phyloP scores from a whole-genome alignment of 2,888 invertebrate species.

The Caenorhabditis doughertyi region DNA sequence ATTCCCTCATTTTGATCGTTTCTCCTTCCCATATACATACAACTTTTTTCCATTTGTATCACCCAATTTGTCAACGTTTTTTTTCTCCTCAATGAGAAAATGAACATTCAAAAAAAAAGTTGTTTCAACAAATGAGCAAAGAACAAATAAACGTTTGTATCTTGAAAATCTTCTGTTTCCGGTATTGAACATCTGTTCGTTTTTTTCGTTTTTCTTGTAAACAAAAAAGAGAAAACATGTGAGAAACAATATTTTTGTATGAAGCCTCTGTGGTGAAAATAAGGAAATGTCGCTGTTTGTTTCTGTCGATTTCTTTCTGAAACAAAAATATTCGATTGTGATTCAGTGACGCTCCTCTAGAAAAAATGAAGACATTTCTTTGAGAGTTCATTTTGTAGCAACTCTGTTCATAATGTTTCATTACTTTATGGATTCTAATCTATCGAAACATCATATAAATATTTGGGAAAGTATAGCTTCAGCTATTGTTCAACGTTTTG shows the following conservation, averaged over 20 bases:
- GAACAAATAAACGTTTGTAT: background rate
- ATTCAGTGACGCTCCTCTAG: background rate
- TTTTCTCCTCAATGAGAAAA: background rate
- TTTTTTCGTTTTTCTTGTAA: background rate
- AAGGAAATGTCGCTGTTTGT: background rate
- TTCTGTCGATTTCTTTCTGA: background rate
- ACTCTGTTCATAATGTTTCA: background rate
- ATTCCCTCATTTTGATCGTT: background rate
- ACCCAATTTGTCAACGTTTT: background rate
- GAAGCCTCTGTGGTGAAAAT: background rate
- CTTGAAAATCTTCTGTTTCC: background rate
- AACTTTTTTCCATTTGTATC: too few relatives aligned
- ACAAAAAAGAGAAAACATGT: background rate
- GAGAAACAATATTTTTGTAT: background rate
- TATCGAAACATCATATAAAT: too few relatives aligned
- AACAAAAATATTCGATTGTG: background rate
- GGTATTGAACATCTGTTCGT: background rate
- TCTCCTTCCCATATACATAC: background rate
- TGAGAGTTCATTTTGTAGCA: background rate
- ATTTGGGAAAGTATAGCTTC: too few relatives aligned
- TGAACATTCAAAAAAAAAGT: background rate
- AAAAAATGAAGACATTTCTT: background rate
- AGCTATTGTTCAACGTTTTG: too few relatives aligned
- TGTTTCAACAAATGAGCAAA: background rate
- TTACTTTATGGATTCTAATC: background rate